phyloP scores from a whole-genome alignment of 2,113 vertebrate genomes.

The Macrotis lagotis region DNA sequence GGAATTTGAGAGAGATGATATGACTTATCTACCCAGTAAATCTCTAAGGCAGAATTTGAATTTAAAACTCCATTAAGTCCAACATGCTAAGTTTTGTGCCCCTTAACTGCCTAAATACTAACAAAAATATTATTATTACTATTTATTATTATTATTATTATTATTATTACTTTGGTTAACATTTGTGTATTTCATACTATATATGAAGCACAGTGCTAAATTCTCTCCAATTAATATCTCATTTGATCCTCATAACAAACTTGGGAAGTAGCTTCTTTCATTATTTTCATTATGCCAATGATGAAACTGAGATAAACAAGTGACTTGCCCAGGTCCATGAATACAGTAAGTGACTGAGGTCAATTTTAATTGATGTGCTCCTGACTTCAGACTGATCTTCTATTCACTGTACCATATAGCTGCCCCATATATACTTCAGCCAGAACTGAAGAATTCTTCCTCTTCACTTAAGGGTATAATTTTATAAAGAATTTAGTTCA shows the following conservation, averaged over 20 bases:
- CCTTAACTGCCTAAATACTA: not conserved
- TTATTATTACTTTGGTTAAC: not conserved
- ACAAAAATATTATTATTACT: no score
- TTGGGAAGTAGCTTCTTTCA: not conserved
- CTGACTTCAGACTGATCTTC: not conserved
- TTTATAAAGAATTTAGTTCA: no score
- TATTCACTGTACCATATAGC: not conserved
- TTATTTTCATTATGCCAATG: no score
- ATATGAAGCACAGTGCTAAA: not conserved
- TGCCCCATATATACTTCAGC: not conserved
- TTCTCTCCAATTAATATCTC: not conserved
- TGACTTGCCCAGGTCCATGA: not conserved
- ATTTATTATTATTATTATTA: no score
- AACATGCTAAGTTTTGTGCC: not conserved
- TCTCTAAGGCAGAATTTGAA: not conserved
- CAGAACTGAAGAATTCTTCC: no score
- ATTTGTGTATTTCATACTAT: not conserved
- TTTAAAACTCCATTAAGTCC: not conserved
- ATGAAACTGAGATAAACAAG: not conserved
- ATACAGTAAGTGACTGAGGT: not conserved
- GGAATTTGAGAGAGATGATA: not conserved
- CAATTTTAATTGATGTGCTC: not conserved
- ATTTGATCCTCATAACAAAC: not conserved
- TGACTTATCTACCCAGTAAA: not conserved
- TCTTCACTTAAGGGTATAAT: no score